Conservation (phyloP, 1,140 invertebrate species). For the Aphidius ervi region DNA sequence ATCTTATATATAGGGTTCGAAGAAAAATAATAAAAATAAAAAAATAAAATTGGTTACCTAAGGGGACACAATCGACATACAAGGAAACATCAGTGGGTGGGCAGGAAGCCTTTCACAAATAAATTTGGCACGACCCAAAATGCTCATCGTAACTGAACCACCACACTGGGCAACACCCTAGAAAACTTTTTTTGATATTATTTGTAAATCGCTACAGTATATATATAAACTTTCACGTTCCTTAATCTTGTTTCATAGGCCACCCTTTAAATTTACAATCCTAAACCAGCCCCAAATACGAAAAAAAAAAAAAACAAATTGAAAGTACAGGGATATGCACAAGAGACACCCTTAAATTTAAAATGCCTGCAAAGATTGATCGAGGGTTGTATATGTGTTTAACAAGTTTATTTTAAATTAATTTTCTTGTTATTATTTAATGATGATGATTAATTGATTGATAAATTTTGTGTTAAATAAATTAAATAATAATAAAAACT, state of each 20-base stretch:
- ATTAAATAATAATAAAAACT: slow-evolving; percentile 1
- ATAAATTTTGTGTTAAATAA: not conserved
- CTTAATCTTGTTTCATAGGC: slow-evolving; percentile 5
- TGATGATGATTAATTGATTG: no score
- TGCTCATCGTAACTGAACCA: slow-evolving; percentile 21
- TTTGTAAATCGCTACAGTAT: no score
- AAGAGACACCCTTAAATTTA: no score
- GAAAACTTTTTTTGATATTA: slow-evolving; percentile 12
- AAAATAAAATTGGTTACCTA: not conserved
- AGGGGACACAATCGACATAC: not conserved
- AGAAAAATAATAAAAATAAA: not conserved
- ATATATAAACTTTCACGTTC: not conserved
- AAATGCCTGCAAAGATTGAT: no score
- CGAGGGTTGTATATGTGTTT: no score
- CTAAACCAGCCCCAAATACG: no score
- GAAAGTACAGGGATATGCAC: no score
- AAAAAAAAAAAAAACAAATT: no score
- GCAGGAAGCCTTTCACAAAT: slow-evolving; percentile 22
- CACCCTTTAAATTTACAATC: no score
- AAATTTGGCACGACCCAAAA: slow-evolving; percentile 21
- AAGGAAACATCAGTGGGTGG: slow-evolving; percentile 1
- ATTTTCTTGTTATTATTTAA: no score
- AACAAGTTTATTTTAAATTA: no score
- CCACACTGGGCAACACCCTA: slow-evolving; percentile 18
- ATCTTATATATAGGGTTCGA: no score